Base-by-base conservation (phyloP, 1,140 invertebrate species). In the Rhysida immarginata region DNA sequence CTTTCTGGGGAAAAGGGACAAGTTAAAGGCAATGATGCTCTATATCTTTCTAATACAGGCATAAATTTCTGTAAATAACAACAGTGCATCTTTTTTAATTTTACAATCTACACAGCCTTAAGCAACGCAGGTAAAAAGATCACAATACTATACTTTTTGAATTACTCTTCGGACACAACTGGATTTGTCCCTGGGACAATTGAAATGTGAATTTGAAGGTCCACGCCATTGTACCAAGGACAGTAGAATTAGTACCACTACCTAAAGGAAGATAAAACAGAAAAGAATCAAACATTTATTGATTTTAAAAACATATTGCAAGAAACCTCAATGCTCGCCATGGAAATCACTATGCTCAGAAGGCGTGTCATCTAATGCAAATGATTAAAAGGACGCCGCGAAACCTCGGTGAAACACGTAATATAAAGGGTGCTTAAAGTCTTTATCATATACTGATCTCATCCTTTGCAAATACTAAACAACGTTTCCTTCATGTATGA, bases 1-100 rank as follows among this genome's bases (percentile, higher is more conserved):
- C 89, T 77, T 53, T 80, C 77, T 3, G 84, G 81, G 71, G 92
- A 86, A 66, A 96, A 84, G 13, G 88, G 89, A 70, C 91, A 96
- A 68, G 89, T 85, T 60, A 89, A 65, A 2, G 88, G 87, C 52
- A 94, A 68, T 55, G 80, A 77, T n/a, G 83, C 79, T 69, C 87
- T 82, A 73, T 87, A 84, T 69, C 86, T 84, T 64, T 85, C 83
- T 69, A 92, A 75, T 44, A 92, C 81, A 42, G 89, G 87, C 55
- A 86, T 78, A 82, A 91, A 87, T 78, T 90, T 89, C 79, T 83
- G 64, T 20, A 67, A 66, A 60, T 14, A 41, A 14, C 3, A 26
- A n/a, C 14, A 16, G 2, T 41, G 21, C 16, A 16, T 35, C 5
- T 35, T 8, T 8, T 35, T 35, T 16, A 8, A 8, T 8, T 8